Evolutionary conservation across 1,140 invertebrate species (phyloP).

Genomic region (Listronotus oregonensis): DNA sequence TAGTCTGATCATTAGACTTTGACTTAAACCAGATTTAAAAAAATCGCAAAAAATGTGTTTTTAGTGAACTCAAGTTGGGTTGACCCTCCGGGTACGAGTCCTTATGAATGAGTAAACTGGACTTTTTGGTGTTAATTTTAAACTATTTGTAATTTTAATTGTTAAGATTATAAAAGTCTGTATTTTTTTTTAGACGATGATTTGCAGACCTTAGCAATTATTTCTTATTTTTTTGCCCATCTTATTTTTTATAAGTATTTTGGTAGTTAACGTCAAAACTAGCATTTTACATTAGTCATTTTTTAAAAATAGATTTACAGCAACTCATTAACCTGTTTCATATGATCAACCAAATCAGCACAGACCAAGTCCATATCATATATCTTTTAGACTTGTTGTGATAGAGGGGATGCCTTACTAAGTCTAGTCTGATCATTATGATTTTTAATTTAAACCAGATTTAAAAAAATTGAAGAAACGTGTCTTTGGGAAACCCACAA

Average conservation of each 20-base stretch:
- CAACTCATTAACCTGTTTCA: conserved; percentile 65
- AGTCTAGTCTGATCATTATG: conserved; percentile 31
- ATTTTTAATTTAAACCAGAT: conserved; percentile 45
- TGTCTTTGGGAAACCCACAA: conserved; percentile 20
- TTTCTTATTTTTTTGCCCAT: too few species aligned
- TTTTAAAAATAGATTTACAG: conserved; percentile 7
- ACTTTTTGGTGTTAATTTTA: too few species aligned
- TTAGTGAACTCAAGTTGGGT: conserved; percentile 14
- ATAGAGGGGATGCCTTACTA: conserved; percentile 61
- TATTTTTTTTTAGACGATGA: too few species aligned
- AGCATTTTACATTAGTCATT: too few species aligned
- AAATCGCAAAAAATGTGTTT: conserved; percentile 8
- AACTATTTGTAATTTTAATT: too few species aligned
- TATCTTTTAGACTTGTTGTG: conserved; percentile 72
- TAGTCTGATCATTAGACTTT: too few species aligned
- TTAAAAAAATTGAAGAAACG: conserved; percentile 22
- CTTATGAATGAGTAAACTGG: background rate
- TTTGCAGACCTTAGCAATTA: too few species aligned
- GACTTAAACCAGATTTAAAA: too few species aligned
- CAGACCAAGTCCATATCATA: conserved; percentile 69
- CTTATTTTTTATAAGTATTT: too few species aligned
- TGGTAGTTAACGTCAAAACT: too few species aligned
- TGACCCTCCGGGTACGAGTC: background rate
- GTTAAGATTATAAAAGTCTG: too few species aligned
- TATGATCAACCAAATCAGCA: conserved; percentile 66